Percentiles rank a stretch among this genome's conserved stretches.
These are phyloP conservation scores for Paracanthobrama guichenoti DNA, from an alignment of 2,113 vertebrate genomes.

Conservation along the genomic window DNA sequence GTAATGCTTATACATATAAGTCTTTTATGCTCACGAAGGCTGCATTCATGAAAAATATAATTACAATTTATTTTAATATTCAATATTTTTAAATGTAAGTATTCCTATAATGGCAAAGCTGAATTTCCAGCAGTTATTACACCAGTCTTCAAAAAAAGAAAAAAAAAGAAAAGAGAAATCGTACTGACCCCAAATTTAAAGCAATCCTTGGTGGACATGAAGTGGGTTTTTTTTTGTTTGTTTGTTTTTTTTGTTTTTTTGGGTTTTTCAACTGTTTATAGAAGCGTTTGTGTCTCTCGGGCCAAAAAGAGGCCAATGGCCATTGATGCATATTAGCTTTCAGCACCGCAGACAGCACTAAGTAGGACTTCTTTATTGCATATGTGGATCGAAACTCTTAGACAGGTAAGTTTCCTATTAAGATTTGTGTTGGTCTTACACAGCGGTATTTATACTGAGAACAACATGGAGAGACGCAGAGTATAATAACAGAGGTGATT, in stretches of 20 bases:
- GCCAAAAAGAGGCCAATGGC: not conserved
- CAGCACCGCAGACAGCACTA: constrained; percentile 36
- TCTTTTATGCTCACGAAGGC: too few species aligned
- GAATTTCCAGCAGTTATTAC: not conserved
- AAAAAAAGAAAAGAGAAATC: not conserved
- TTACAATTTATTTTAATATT: not conserved
- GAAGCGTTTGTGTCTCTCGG: not conserved
- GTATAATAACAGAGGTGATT: constrained; percentile 53
- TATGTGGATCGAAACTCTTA: constrained; percentile 19
- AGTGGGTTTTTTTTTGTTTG: not conserved
- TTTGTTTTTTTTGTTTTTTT: not conserved
- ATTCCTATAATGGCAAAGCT: not conserved
- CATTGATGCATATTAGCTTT: constrained; percentile 18
- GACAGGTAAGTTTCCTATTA: constrained; percentile 28
- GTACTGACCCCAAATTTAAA: not conserved
- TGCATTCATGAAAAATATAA: too few species aligned
- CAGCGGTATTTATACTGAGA: constrained; percentile 44
- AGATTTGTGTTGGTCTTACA: constrained; percentile 27
- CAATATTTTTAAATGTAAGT: not conserved
- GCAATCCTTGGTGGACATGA: not conserved
- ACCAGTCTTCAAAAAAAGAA: not conserved
- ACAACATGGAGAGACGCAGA: constrained; percentile 42
- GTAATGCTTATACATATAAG: too few species aligned
- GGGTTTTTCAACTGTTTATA: not conserved
- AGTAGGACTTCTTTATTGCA: constrained; percentile 40